Evolutionary conservation across 2,888 invertebrate genomes (phyloP).

Genomic region (Nephrotoma appendiculata): DNA sequence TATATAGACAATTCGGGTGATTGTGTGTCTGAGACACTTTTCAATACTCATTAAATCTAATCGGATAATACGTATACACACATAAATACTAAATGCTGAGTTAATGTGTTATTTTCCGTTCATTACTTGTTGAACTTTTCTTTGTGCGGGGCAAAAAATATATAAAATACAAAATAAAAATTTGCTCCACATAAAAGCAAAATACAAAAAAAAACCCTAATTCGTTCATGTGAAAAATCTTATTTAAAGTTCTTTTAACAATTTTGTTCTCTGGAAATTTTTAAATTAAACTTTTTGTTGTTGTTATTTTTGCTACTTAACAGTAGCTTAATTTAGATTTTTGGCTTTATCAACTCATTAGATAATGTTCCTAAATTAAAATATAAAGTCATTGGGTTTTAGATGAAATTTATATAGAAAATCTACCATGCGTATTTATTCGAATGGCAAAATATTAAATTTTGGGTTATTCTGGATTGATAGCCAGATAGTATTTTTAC

Average conservation of each 20-base stretch:
- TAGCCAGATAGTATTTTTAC: no score
- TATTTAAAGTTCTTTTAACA: neutral
- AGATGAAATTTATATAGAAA: neutral
- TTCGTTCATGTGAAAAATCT: neutral
- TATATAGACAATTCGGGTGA: neutral
- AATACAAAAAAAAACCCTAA: neutral
- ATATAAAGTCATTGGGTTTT: neutral
- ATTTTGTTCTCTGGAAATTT: neutral
- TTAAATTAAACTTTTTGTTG: neutral
- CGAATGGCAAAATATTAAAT: neutral
- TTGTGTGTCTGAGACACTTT: neutral
- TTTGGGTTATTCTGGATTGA: no score
- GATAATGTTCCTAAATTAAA: neutral
- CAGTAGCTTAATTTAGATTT: neutral
- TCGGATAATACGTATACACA: neutral
- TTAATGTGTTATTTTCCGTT: neutral
- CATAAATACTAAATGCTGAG: neutral
- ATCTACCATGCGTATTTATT: neutral
- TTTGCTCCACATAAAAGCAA: neutral
- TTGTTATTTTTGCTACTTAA: neutral
- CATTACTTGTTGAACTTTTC: neutral
- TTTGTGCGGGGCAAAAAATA: neutral
- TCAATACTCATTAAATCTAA: neutral
- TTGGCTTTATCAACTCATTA: neutral
- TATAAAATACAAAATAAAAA: neutral